Evolutionary conservation across 1,140 invertebrate genomes (phyloP).

Genomic region (Psilanteris sp.): DNA sequence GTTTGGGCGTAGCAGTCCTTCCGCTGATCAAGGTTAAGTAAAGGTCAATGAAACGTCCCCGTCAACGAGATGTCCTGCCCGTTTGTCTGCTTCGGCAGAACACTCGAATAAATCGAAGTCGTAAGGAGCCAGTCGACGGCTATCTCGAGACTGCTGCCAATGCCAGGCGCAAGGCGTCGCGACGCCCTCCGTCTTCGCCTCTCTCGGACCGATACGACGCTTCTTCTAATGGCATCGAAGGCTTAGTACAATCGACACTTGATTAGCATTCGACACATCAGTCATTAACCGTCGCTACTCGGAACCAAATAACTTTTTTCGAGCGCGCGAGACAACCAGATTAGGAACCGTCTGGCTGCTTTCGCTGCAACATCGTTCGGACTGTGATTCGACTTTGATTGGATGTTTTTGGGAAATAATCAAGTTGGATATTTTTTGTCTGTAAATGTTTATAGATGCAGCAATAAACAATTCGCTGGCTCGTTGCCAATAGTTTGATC

Average conservation of each 20-base stretch:
- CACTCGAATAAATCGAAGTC: conserved; percentile 77
- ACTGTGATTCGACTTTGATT: no score
- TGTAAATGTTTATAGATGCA: conserved; percentile 20
- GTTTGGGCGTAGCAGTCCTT: no score
- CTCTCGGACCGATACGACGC: conserved; percentile 50
- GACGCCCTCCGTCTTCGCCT: conserved; percentile 71
- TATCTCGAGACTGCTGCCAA: conserved; percentile 80
- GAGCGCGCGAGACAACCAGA: no score
- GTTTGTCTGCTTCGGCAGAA: conserved; percentile 72
- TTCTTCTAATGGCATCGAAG: conserved; percentile 63
- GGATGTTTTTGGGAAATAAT: no score
- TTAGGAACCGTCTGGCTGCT: no score
- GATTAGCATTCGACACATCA: conserved; percentile 37
- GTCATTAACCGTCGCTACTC: conserved; percentile 24
- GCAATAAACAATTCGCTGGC: no score
- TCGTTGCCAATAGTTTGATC: no score
- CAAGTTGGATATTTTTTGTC: no score
- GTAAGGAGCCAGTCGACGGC: conserved; percentile 78
- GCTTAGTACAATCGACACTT: conserved; percentile 49
- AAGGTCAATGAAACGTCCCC: neutral
- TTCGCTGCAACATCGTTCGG: no score
- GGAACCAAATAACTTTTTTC: conserved; percentile 6
- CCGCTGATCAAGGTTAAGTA: no score
- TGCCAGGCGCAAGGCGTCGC: conserved; percentile 76
- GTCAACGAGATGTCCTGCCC: conserved; percentile 27